A percentile compares a stretch with the other conserved stretches of the same genome.
Conservation (phyloP, 2,888 invertebrate genomes). For the Cheilosia variabilis region DNA sequence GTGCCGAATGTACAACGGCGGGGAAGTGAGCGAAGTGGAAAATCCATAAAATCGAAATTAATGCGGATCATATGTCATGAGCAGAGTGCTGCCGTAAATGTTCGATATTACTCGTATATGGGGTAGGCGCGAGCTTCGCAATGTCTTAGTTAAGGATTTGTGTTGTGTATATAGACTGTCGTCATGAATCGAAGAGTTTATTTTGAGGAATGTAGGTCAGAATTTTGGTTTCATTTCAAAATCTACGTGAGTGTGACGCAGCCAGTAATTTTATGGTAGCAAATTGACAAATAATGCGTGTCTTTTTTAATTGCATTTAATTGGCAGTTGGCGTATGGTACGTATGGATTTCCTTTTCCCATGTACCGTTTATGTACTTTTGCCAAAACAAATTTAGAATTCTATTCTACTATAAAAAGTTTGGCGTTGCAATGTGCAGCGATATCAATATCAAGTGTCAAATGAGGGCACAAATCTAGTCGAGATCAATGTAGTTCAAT, state of each 20-base stretch:
- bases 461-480: too few species aligned
- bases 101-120: slow-evolving; percentile 36
- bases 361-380: too few species aligned
- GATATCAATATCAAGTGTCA: too few species aligned
- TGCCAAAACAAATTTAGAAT: too few species aligned
- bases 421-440: too few species aligned
- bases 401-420: too few species aligned
- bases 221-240: slow-evolving; percentile 25
- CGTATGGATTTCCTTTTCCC: too few species aligned
- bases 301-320: not conserved
- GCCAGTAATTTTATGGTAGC: not conserved
- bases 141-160: slow-evolving; percentile 45
- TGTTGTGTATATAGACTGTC: slow-evolving; percentile 23
- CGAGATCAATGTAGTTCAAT: too few species aligned
- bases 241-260: slow-evolving; percentile 12
- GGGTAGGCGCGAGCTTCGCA: slow-evolving; percentile 34
- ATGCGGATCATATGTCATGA: slow-evolving; percentile 50
- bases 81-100: slow-evolving; percentile 38
- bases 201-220: slow-evolving; percentile 53
- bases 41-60: slow-evolving; percentile 62
- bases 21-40: not conserved
- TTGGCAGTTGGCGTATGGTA: not conserved
- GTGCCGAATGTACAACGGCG: not conserved
- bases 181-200: slow-evolving; percentile 37
- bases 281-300: not conserved